Evolutionary conservation across 2,113 vertebrate genomes (phyloP).

Genomic region (Dendrocopos noguchii): DNA sequence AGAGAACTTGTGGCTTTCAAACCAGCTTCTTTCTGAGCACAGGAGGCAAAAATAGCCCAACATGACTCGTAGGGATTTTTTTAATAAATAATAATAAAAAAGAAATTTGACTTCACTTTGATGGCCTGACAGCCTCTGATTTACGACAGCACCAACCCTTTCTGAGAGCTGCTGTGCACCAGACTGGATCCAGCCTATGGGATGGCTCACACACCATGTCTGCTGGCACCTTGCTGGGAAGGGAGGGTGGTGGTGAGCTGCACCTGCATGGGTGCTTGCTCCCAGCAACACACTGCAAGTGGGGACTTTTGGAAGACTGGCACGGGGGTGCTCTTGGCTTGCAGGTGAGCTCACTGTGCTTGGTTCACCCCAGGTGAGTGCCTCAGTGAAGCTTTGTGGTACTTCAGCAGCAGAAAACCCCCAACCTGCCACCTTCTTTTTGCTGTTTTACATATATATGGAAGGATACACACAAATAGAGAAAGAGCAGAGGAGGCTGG

Average conservation of each 20-base stretch:
- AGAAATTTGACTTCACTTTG: background rate
- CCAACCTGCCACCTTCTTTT: background rate
- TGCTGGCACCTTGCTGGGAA: background rate
- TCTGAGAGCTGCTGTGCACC: accelerated
- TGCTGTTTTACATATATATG: background rate
- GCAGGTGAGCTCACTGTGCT: background rate
- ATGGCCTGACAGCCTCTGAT: background rate
- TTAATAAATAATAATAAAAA: background rate
- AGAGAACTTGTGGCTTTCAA: background rate
- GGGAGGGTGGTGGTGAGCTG: background rate
- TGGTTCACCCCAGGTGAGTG: accelerated
- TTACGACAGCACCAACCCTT: background rate
- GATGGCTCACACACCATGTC: background rate
- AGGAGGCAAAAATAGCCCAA: background rate
- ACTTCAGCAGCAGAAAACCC: background rate
- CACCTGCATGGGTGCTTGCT: background rate
- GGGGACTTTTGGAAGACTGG: accelerated
- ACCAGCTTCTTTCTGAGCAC: background rate
- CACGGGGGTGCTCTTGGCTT: background rate
- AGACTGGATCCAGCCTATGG: background rate
- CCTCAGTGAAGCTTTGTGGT: background rate
- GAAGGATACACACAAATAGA: background rate
- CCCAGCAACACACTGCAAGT: background rate
- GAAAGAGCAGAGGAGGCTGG: background rate
- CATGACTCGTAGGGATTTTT: background rate